These are phyloP conservation scores for Echinarachnius parma DNA, from an alignment of 53 echinoderm and acorn worm genomes.

Conservation along the genomic window DNA sequence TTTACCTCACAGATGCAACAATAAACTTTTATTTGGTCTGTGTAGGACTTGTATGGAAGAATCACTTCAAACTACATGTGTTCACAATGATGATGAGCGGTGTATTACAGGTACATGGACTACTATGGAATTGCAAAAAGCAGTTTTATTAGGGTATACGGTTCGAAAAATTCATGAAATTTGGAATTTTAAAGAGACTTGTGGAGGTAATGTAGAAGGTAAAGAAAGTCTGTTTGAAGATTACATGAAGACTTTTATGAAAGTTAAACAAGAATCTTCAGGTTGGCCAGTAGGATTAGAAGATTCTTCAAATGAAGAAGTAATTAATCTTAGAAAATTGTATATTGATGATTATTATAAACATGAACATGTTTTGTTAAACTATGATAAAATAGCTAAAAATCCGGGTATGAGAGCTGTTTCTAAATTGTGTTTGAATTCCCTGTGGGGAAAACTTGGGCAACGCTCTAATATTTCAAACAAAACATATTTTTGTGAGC, in stretches of 20 bases:
- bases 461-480: background rate
- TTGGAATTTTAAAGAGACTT: background rate
- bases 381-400: background rate
- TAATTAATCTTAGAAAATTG: background rate
- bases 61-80: background rate
- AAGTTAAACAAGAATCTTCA: background rate
- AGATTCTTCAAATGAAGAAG: background rate
- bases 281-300: background rate
- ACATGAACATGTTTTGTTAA: background rate
- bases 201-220: background rate
- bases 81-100: background rate
- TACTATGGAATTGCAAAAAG: constrained; percentile 1
- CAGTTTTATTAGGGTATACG: background rate
- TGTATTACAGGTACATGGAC: constrained; percentile 2
- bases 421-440: background rate
- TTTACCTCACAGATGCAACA: background rate
- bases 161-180: background rate
- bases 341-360: background rate
- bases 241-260: background rate
- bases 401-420: constrained; percentile 1
- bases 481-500: constrained; percentile 1
- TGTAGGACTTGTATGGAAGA: background rate
- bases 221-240: background rate
- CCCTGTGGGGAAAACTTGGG: background rate
- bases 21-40: background rate